Conservation (phyloP, 2,797 vertebrate genomes). For the Channa striata region DNA sequence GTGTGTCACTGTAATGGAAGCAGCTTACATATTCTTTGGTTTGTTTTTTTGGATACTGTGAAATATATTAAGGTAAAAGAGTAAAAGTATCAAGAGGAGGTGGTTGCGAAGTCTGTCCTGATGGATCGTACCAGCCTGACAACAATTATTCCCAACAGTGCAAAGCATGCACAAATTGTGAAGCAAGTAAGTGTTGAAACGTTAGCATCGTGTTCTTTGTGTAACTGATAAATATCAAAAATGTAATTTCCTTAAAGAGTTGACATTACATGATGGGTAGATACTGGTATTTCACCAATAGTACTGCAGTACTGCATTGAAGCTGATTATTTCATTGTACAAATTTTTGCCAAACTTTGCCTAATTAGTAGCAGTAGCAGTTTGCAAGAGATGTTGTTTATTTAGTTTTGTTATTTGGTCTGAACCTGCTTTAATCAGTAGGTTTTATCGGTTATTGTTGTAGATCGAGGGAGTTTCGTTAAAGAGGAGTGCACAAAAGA, state of each 20-base stretch:
- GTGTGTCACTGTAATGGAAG: not conserved
- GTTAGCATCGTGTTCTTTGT: not conserved
- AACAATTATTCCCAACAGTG: not conserved
- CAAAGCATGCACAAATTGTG: constrained; percentile 25
- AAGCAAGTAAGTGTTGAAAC: constrained; percentile 12
- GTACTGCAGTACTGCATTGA: too few species aligned
- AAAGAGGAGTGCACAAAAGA: fast-evolving
- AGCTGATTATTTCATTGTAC: too few species aligned
- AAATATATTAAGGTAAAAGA: constrained; percentile 31
- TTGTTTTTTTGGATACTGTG: constrained; percentile 20
- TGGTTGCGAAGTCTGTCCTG: not conserved
- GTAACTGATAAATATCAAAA: not conserved
- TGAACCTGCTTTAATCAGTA: not conserved
- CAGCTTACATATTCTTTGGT: not conserved
- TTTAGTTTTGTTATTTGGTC: not conserved
- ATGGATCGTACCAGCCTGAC: not conserved
- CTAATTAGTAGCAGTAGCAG: too few species aligned
- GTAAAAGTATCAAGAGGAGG: fast-evolving
- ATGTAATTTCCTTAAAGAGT: not conserved
- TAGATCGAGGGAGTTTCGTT: not conserved
- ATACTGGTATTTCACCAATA: too few species aligned
- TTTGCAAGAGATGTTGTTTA: too few species aligned
- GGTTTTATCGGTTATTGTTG: not conserved
- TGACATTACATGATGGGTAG: too few species aligned
- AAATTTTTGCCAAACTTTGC: too few species aligned